Evolutionary conservation across 2,113 vertebrate species (phyloP), one percentile per base, ranked within the genome.

Genomic region (Fregetta grallaria): DNA sequence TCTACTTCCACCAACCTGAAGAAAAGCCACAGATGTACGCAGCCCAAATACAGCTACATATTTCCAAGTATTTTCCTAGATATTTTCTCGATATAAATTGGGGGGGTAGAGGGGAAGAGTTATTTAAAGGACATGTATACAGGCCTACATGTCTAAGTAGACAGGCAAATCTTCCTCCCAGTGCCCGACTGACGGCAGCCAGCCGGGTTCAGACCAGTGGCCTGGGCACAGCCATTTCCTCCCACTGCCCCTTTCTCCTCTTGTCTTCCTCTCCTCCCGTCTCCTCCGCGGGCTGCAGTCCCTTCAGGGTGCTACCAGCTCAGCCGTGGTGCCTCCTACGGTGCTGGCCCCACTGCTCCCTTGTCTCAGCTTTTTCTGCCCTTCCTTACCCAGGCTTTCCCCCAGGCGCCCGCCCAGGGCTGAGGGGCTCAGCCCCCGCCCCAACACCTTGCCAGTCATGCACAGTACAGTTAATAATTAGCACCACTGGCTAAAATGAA

Each of bases 341-440:
- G 38, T 0, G 1, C 65, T 25, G 16, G 29, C 15, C 16, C 42
- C 30, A 9, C 18, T 40, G 11, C 11, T 73, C 34, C 36, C 34
- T 29, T 3, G 5, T 27, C 27, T 65, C 44, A 16, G 50, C 27
- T 34, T 20, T 20, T 14, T 34, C 34, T 62, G 52, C 21, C 52
- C 34, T 21, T 27, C 25, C 40, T 47, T 3, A 10, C 10, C 7
- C 27, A 22, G 21, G 34, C 20, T 20, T 63, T 36, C 16, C 26
- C 47, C 0, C 2, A n/a, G 50, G 76, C 5, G 2, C 76, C 23
- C 1, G 2, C 38, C 61, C 6, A 2, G 10, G 45, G 56, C 38
- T n/a, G 76, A 38, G 9, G 10, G 23, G 6, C 44, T 83, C 59
- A 21, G n/a, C 8, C 42, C 45, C 26, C 40, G 6, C 8, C 19